Evolutionary conservation across 2,888 invertebrate genomes (phyloP), one percentile per base, ranked within the genome.

Genomic region (Apodemia mormo): DNA sequence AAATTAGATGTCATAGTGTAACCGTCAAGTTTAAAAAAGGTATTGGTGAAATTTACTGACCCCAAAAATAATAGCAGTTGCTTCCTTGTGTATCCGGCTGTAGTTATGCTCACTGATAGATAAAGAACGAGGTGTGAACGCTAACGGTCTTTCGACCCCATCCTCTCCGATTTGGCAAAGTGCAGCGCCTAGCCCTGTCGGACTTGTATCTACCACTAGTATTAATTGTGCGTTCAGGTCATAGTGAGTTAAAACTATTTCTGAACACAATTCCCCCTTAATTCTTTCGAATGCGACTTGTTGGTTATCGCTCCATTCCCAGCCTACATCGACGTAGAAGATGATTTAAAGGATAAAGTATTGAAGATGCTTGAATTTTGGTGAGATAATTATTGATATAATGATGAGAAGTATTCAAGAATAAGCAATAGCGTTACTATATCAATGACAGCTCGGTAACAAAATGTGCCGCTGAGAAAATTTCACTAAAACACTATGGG

Each of bases 51-150:
- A 68, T 43, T 61, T 56, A 22, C 70, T 52, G 22, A 69, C 69
- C 4, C 70, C 69, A 43, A 68, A 72, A 43, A 72, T 68, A 65
- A 72, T 68, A 1, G 70, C 72, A 7, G 68, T 70, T 2, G 70
- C 68, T n/a, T 68, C 68, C 67, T 76, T 77, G 49, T 78, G 78
- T 49, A 68, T 72, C 52, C 68, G 72, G 0, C 65, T 66, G 45
- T 66, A 71, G 22, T 72, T 73, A 65, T 74, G 78, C 65, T 78
- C 77, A 0, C 77, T 76, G 0, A 72, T 2, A 12, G 71, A 73
- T 1, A 79, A 65, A 0, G 77, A 75, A 0, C 79, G 73, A 0
- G 80, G 80, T 0, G 77, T 78, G 43, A 66, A 79, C 0, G 77
- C 74, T 1, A 79, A 67, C 0, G 78, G 77, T 12, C 72, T 72